Evolutionary conservation across 2,888 invertebrate genomes (phyloP).

Genomic region (Caenorhabditis sp.): DNA sequence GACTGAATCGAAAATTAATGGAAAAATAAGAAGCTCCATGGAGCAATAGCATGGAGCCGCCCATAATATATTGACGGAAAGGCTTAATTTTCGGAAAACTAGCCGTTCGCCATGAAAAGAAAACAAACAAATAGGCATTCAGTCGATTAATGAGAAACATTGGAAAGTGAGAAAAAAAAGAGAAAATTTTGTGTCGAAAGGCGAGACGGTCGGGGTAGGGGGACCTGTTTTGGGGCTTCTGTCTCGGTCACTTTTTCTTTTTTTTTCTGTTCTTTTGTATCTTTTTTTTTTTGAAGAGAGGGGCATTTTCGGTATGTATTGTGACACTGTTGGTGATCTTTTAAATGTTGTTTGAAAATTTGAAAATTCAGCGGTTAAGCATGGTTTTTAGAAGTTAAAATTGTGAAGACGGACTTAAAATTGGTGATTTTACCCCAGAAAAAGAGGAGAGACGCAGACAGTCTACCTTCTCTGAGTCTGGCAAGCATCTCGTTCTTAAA

Average conservation of each 20-base stretch:
- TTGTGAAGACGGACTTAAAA: too few species aligned
- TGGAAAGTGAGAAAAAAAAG: neutral
- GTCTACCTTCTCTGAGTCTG: too few species aligned
- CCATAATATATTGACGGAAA: neutral
- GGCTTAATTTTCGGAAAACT: slow-evolving; percentile 1
- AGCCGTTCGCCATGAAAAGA: neutral
- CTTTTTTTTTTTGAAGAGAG: neutral
- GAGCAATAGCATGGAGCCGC: neutral
- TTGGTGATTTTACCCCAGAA: too few species aligned
- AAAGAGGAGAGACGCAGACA: too few species aligned
- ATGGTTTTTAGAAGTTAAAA: too few species aligned
- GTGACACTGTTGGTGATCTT: neutral
- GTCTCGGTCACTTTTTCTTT: neutral
- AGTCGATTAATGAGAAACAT: neutral
- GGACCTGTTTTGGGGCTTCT: neutral
- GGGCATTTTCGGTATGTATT: neutral
- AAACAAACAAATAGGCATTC: neutral
- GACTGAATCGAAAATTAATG: neutral
- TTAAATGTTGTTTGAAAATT: too few species aligned
- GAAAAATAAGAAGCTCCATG: neutral
- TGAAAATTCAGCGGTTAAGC: too few species aligned
- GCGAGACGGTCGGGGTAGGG: neutral
- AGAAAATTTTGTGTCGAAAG: neutral
- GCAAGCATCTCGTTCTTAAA: too few species aligned
- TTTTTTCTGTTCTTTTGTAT: neutral